Evolutionary conservation across 1,140 invertebrate genomes (phyloP).

Genomic region (Ditylenchus dipsaci): DNA sequence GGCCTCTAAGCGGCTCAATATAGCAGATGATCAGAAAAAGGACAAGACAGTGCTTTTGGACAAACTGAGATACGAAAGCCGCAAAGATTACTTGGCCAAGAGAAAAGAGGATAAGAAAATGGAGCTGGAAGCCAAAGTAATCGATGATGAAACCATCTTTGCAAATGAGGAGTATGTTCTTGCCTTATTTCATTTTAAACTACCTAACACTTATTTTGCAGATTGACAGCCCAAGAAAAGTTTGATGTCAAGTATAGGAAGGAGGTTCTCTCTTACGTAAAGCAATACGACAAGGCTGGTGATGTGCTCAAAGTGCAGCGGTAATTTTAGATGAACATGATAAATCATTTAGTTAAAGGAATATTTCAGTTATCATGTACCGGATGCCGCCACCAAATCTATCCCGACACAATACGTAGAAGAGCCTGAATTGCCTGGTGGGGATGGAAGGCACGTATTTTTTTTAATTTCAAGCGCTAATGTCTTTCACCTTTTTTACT

Average conservation of each 20-base stretch:
- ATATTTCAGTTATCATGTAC: slow-evolving; percentile 52
- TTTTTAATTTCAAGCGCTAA: too few relatives aligned
- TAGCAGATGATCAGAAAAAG: slow-evolving; percentile 59
- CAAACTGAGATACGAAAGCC: slow-evolving; percentile 73
- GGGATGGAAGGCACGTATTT: slow-evolving; percentile 70
- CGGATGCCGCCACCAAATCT: slow-evolving; percentile 43
- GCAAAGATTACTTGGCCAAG: slow-evolving; percentile 87
- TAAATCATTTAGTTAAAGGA: neutral
- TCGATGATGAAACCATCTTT: slow-evolving; percentile 95
- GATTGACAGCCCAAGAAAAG: slow-evolving; percentile 78
- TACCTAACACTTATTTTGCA: slow-evolving; percentile 36
- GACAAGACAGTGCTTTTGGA: slow-evolving; percentile 26
- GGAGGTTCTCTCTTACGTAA: slow-evolving; percentile 79
- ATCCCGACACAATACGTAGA: slow-evolving; percentile 71
- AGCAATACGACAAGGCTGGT: slow-evolving; percentile 87
- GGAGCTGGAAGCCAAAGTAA: slow-evolving; percentile 87
- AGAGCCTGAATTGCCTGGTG: slow-evolving; percentile 82
- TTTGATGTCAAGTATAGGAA: slow-evolving; percentile 83
- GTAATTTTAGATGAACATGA: slow-evolving; percentile 64
- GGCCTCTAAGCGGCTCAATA: slow-evolving; percentile 81
- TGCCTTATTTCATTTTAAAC: neutral
- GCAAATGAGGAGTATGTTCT: slow-evolving; percentile 71
- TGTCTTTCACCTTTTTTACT: too few relatives aligned
- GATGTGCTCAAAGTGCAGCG: slow-evolving; percentile 84
- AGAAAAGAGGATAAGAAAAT: slow-evolving; percentile 89